Conservation (phyloP, 2,113 vertebrate species). For the Speoplatyrhinus poulsoni region DNA sequence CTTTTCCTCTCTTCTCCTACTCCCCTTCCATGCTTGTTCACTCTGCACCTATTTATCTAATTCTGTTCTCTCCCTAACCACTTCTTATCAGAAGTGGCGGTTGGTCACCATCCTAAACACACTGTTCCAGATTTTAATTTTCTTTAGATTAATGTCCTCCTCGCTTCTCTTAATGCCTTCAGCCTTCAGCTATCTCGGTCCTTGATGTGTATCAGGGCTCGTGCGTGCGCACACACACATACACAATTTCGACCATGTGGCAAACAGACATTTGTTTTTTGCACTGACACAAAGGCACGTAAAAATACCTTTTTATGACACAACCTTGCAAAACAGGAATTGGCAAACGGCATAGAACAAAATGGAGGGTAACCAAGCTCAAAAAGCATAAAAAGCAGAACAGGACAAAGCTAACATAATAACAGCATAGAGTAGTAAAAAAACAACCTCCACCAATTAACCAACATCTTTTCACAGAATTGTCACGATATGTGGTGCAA, state of each 20-base stretch:
- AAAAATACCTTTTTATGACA: slow-evolving; percentile 63
- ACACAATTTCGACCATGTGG: slow-evolving; percentile 46
- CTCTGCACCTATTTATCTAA: slow-evolving; percentile 88
- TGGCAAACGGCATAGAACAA: slow-evolving; percentile 2
- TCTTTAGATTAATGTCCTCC: slow-evolving; percentile 96
- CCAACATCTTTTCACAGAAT: too few relatives aligned
- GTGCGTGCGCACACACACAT: slow-evolving; percentile 20
- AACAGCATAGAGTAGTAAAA: background rate
- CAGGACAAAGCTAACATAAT: slow-evolving; percentile 8
- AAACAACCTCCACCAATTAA: too few relatives aligned
- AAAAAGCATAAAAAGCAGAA: slow-evolving; percentile 20
- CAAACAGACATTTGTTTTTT: background rate
- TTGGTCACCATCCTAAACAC: slow-evolving; percentile 94
- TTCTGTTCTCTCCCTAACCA: slow-evolving; percentile 94
- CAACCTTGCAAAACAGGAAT: background rate
- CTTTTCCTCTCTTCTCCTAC: slow-evolving; percentile 53
- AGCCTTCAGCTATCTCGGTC: slow-evolving; percentile 84
- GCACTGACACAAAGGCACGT: slow-evolving; percentile 23
- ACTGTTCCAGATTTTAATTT: slow-evolving; percentile 95
- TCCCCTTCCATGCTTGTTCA: slow-evolving; percentile 37
- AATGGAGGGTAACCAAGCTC: slow-evolving; percentile 22
- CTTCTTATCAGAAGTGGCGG: slow-evolving; percentile 97
- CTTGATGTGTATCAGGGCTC: slow-evolving; percentile 83
- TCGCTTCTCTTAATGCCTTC: slow-evolving; percentile 83
- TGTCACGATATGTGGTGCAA: too few relatives aligned